Evolutionary conservation across 2,888 invertebrate species (phyloP).

Genomic region (Adineta ricciae): DNA sequence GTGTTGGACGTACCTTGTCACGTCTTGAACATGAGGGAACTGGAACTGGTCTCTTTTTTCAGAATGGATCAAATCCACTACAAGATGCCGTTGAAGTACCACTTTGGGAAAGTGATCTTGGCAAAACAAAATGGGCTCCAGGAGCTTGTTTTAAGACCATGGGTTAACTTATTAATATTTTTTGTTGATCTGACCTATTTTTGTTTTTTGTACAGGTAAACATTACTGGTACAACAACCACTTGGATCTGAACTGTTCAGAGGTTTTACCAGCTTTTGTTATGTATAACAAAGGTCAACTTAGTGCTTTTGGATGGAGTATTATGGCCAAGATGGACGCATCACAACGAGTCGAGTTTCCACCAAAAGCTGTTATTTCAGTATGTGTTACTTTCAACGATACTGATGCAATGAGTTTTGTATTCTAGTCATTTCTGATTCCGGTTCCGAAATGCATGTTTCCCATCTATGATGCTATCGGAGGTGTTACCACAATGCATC

Average conservation of each 20-base stretch:
- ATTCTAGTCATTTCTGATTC: background rate
- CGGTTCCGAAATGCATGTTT: background rate
- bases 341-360: background rate
- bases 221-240: slow-evolving; percentile 42
- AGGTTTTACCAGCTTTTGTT: slow-evolving; percentile 41
- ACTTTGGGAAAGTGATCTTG: background rate
- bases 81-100: slow-evolving; percentile 34
- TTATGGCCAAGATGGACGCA: background rate
- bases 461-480: background rate
- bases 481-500: background rate
- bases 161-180: slow-evolving; percentile 37
- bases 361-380: background rate
- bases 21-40: slow-evolving; percentile 40
- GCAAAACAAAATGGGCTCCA: slow-evolving; percentile 41
- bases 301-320: slow-evolving; percentile 42
- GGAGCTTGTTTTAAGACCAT: slow-evolving; percentile 45
- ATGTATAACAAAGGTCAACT: slow-evolving; percentile 42
- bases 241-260: slow-evolving; percentile 39
- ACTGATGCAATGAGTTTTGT: no score
- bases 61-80: slow-evolving; percentile 42
- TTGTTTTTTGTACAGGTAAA: background rate
- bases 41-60: slow-evolving; percentile 43
- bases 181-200: no score
- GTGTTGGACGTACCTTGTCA: slow-evolving; percentile 38
- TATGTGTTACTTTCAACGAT: background rate